These are phyloP conservation scores for Cyrtodaria siliqua DNA, from an alignment of 2,888 invertebrate genomes.

Conservation along the genomic window DNA sequence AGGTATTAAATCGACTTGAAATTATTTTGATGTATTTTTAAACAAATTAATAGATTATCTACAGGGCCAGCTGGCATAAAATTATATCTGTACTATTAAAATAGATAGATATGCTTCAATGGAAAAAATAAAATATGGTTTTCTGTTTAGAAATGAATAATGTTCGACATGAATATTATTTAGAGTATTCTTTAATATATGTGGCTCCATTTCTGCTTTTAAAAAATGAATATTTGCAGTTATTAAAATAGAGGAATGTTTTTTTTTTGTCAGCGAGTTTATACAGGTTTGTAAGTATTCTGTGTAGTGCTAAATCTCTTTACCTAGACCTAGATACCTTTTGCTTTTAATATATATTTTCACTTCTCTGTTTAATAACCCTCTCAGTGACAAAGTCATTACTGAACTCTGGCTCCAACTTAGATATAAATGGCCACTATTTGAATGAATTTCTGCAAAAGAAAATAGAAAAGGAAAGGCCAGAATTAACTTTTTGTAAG, in stretches of 20 bases:
- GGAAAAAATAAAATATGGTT: constrained; percentile 3
- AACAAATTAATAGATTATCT: constrained; percentile 18
- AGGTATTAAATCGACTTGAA: constrained; percentile 25
- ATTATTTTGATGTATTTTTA: constrained; percentile 17
- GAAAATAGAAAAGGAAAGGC: no score
- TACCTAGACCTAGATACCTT: constrained; percentile 14
- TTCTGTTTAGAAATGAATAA: constrained; percentile 13
- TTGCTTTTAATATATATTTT: constrained; percentile 17
- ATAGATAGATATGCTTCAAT: constrained; percentile 3
- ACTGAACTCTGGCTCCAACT: constrained; percentile 11
- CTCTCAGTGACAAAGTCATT: constrained; percentile 19
- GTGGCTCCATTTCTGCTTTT: constrained; percentile 15
- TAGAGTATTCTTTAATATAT: constrained; percentile 13
- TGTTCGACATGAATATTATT: constrained; percentile 11
- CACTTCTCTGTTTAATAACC: constrained; percentile 18
- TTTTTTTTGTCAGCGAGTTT: constrained; percentile 4
- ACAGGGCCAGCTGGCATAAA: constrained; percentile 11
- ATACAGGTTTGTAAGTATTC: constrained; percentile 18
- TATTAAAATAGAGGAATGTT: constrained; percentile 10
- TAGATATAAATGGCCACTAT: no score
- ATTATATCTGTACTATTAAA: constrained; percentile 9
- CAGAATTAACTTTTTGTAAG: no score
- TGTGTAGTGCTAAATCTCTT: constrained; percentile 17
- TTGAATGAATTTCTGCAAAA: no score
- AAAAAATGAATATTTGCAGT: constrained; percentile 15